Conservation (phyloP, 2,797 vertebrate species). For the Parauchenoglanis ngamensis region DNA sequence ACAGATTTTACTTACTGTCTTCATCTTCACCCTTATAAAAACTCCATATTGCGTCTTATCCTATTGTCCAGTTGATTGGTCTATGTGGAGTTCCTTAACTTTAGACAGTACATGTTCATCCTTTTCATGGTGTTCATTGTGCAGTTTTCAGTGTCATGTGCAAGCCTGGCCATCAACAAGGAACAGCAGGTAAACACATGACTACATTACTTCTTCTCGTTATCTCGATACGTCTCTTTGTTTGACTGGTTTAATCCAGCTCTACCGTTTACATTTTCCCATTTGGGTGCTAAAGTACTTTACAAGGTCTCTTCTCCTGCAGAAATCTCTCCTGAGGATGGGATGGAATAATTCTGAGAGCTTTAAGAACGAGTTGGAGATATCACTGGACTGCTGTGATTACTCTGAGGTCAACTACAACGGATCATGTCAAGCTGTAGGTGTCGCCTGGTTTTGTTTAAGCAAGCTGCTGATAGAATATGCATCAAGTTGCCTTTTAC, state of each 20-base stretch:
- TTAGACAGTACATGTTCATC: constrained; percentile 89
- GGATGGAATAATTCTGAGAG: constrained; percentile 89
- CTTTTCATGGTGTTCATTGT: constrained; percentile 90
- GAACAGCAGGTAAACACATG: constrained; percentile 84
- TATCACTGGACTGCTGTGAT: constrained; percentile 87
- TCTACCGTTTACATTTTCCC: background rate
- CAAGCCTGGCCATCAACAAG: constrained; percentile 86
- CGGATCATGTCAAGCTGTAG: constrained; percentile 80
- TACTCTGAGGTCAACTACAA: constrained; percentile 74
- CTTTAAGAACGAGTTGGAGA: constrained; percentile 84
- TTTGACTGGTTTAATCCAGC: background rate
- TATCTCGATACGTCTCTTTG: background rate
- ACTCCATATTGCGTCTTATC: no score
- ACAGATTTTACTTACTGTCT: background rate
- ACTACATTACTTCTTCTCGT: background rate
- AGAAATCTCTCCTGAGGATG: constrained; percentile 86
- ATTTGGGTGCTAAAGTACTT: background rate
- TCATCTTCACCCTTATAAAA: background rate
- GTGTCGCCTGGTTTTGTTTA: background rate
- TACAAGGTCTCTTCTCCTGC: constrained; percentile 36
- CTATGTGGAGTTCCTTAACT: constrained; percentile 72
- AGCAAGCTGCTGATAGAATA: background rate
- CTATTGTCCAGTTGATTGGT: no score
- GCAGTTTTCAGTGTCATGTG: constrained; percentile 93
- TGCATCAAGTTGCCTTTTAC: no score